These are phyloP conservation scores for Synanthedon andrenaeformis DNA, from an alignment of 2,888 invertebrate genomes.

Conservation along the genomic window DNA sequence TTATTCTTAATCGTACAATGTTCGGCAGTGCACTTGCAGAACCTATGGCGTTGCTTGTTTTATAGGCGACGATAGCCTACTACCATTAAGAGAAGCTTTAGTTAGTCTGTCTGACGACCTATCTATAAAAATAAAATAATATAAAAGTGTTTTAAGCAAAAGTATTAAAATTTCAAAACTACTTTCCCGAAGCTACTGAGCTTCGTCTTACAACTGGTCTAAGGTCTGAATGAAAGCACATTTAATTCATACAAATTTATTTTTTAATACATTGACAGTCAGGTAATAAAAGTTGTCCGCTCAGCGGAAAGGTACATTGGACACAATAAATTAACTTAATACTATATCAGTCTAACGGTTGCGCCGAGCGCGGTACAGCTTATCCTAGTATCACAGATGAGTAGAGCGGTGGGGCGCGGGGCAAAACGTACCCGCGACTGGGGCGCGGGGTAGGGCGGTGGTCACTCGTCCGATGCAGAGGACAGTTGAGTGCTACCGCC, in stretches of 20 bases:
- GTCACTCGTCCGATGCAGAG: constrained; percentile 72
- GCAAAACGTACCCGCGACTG: constrained; percentile 44
- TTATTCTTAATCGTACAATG: too few relatives aligned
- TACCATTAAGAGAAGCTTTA: too few relatives aligned
- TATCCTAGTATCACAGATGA: constrained; percentile 69
- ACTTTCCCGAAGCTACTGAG: too few relatives aligned
- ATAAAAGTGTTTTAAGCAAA: too few relatives aligned
- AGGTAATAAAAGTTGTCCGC: constrained; percentile 63
- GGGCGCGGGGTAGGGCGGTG: constrained; percentile 27
- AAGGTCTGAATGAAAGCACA: constrained; percentile 31
- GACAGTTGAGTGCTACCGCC: constrained; percentile 74
- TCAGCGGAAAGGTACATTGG: constrained; percentile 67
- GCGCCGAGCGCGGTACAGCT: constrained; percentile 62
- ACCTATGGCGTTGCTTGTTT: too few relatives aligned
- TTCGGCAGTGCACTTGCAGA: too few relatives aligned
- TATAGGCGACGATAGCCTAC: too few relatives aligned
- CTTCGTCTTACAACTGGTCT: constrained; percentile 7
- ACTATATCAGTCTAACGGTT: constrained; percentile 68
- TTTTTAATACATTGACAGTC: constrained; percentile 44
- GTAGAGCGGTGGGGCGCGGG: constrained; percentile 67
- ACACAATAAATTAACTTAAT: constrained; percentile 66
- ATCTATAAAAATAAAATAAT: too few relatives aligned
- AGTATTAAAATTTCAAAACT: too few relatives aligned
- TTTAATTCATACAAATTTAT: constrained; percentile 53
- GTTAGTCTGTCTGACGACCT: too few relatives aligned